Percentiles rank a stretch among this genome's conserved stretches.
phyloP scores from a whole-genome alignment of 2,888 invertebrate species.

The Fragum whitleyi region DNA sequence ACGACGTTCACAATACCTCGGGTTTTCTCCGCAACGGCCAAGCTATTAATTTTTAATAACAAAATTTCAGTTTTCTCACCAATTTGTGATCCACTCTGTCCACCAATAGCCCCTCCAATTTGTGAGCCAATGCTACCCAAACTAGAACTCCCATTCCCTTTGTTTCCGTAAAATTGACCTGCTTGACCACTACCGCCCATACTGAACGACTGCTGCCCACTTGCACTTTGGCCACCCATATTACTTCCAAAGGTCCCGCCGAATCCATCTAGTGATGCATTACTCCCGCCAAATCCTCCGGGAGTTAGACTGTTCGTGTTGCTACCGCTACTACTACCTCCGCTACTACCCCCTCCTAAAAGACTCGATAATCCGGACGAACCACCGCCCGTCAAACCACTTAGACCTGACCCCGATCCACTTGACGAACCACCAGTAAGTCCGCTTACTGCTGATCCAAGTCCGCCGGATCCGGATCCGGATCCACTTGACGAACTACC shows the following conservation, averaged over 20 bases:
- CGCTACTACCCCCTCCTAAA: constrained; percentile 22
- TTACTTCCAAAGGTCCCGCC: constrained; percentile 40
- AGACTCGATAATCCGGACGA: not conserved
- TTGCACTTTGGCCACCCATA: constrained; percentile 32
- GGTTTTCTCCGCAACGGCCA: no score
- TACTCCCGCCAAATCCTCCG: constrained; percentile 48
- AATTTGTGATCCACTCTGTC: constrained; percentile 24
- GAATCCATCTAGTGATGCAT: constrained; percentile 42
- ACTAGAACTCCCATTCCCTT: constrained; percentile 19
- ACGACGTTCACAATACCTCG: no score
- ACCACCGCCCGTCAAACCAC: constrained; percentile 11
- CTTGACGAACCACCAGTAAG: constrained; percentile 2
- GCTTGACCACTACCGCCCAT: constrained; percentile 52
- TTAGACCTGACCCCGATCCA: not conserved
- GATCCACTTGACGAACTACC: constrained; percentile 6
- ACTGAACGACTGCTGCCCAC: constrained; percentile 43
- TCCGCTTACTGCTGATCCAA: constrained; percentile 15
- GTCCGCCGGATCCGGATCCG: constrained; percentile 5
- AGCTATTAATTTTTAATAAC: no score
- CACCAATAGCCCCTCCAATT: constrained; percentile 36
- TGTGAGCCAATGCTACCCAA: constrained; percentile 25
- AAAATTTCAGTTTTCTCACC: no score
- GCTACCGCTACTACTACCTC: not conserved
- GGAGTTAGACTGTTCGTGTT: constrained; percentile 25
- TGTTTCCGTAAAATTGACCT: constrained; percentile 44